phyloP scores from a whole-genome alignment of 2,888 invertebrate species.

The Trachelus iudaicus region DNA sequence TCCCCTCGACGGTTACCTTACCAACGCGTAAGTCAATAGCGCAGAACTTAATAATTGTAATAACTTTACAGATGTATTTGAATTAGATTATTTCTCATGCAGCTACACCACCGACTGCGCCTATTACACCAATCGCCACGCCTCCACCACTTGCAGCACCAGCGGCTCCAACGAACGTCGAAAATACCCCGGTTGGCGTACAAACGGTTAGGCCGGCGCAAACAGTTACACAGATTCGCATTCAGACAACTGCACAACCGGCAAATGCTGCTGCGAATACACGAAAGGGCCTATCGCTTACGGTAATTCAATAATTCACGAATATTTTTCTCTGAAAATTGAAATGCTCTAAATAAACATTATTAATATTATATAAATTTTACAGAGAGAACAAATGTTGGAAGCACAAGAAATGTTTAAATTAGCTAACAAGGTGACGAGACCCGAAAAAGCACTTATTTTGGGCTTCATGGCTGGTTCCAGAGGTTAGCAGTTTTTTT shows the following conservation, averaged over 20 bases:
- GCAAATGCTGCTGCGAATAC: conserved; percentile 67
- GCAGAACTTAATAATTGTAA: neutral
- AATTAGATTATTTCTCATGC: neutral
- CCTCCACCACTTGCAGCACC: conserved; percentile 50
- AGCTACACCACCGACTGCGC: conserved; percentile 54
- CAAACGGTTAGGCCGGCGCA: conserved; percentile 62
- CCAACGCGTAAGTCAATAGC: neutral
- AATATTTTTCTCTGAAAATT: neutral
- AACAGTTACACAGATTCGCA: conserved; percentile 70
- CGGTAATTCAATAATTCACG: conserved; percentile 65
- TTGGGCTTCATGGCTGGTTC: conserved; percentile 99
- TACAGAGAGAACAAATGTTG: conserved; percentile 93
- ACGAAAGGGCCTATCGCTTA: conserved; percentile 76
- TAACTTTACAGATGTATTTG: conserved; percentile 5
- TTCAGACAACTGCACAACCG: conserved; percentile 65
- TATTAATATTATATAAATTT: conserved; percentile 34
- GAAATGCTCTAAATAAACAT: neutral
- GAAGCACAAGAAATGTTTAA: conserved; percentile 98
- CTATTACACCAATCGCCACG: conserved; percentile 50
- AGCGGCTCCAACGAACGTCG: conserved; percentile 50
- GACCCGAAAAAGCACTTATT: conserved; percentile 97
- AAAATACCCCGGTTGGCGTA: conserved; percentile 55
- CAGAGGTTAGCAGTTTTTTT: conserved; percentile 71
- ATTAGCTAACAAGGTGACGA: conserved; percentile 93
- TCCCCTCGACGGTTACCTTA: conserved; percentile 39